Base-by-base conservation (phyloP, 2,797 vertebrate species). In the Phylloscopus collybita region DNA sequence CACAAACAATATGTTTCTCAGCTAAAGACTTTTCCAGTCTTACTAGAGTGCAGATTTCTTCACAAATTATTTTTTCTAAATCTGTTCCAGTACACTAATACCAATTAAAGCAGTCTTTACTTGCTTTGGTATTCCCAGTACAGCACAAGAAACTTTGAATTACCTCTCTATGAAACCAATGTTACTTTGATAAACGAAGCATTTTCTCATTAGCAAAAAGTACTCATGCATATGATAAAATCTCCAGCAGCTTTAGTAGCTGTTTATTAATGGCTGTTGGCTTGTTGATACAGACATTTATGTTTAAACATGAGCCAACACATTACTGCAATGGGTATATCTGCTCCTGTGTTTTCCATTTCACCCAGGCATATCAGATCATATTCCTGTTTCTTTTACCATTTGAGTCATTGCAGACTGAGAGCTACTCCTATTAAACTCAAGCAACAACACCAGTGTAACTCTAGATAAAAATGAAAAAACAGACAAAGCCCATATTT, bases 181-280 rank as follows among this genome's bases (percentile, higher is more conserved):
- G 54, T 80, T 95, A 90, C 96, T 97, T 96, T 97, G 96, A 97
- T 91, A 97, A 97, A 79, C 4, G 64, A 95, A 94, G 75, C 80
- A 84, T 95, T 96, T 97, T 94, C 93, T 96, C 95, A 96, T 98
- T 97, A 97, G 94, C 89, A 90, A 96, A 75, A 95, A 90, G 70
- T 96, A 97, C 66, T 93, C 80, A 89, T 93, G 93, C 86, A 92
- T 95, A 94, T 81, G 96, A 89, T 90, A 96, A 92, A 92, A 96
- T 96, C 83, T 92, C 90, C 90, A 95, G 21, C 80, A 88, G 93
- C 26, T 90, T 96, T 95, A 94, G 88, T 96, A 93, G 90, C 92
- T 97, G 93, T 94, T 97, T 93, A 73, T 95, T 97, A 97, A 97
- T 95, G 92, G 90, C 73, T 96, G 62, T 94, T 96, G 97, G 71